A percentile compares a stretch with the other conserved stretches of the same genome.
phyloP scores from a whole-genome alignment of 2,797 vertebrate genomes.

The Naso thynnoides region DNA sequence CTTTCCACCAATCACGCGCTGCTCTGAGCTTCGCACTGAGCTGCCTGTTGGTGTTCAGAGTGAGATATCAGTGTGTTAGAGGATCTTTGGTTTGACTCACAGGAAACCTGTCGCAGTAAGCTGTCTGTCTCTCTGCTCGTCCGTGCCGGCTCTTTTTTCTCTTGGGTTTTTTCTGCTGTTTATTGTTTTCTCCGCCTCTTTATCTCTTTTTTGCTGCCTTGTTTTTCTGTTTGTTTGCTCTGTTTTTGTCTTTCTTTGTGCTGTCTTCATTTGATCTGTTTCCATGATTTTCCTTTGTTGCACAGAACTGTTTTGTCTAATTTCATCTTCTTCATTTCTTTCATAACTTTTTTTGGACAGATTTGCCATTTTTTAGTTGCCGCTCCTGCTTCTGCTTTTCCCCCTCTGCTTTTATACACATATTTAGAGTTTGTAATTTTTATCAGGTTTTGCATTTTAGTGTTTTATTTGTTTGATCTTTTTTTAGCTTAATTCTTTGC shows the following conservation, averaged over 20 bases:
- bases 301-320: neutral
- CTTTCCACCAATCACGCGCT: constrained; percentile 53
- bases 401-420: too few relatives aligned
- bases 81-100: constrained; percentile 50
- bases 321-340: too few relatives aligned
- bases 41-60: constrained; percentile 40
- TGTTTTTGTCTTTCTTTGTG: too few relatives aligned
- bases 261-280: neutral
- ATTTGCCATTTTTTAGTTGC: too few relatives aligned
- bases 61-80: constrained; percentile 31
- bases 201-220: too few relatives aligned
- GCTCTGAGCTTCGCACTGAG: constrained; percentile 16
- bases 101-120: too few relatives aligned
- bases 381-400: too few relatives aligned
- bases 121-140: neutral
- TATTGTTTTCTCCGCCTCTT: neutral
- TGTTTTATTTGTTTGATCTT: too few relatives aligned
- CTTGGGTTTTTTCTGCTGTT: fast-evolving
- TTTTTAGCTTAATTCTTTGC: too few relatives aligned
- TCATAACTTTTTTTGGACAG: neutral
- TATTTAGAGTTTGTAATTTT: too few relatives aligned
- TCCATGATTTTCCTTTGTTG: neutral
- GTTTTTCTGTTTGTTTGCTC: neutral
- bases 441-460: too few relatives aligned
- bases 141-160: neutral